These are phyloP conservation scores for Muntiacus muntjak DNA, from an alignment of 2,113 vertebrate species.

Conservation along the genomic window DNA sequence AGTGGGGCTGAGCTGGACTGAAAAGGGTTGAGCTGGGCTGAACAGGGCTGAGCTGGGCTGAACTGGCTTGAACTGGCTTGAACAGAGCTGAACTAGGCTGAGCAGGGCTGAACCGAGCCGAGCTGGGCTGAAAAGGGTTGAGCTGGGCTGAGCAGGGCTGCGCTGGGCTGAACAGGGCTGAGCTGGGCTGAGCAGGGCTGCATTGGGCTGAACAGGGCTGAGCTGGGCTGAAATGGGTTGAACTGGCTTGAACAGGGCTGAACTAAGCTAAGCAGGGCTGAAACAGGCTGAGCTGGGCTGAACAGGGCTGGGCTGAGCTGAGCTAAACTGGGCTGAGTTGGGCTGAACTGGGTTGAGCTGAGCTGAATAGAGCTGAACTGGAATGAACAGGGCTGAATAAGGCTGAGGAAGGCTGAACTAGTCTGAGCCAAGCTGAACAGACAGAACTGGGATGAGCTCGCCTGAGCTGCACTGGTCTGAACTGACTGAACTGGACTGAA, in stretches of 20 bases:
- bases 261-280: accelerated
- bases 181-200: background rate
- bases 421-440: background rate
- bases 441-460: background rate
- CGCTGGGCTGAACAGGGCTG: accelerated
- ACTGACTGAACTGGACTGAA: background rate
- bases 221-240: accelerated
- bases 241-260: background rate
- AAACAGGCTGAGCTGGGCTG: background rate
- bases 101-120: too few relatives aligned
- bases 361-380: background rate
- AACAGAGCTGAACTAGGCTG: background rate
- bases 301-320: background rate
- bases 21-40: background rate
- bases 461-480: accelerated
- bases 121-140: accelerated
- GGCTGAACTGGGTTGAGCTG: background rate
- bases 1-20: background rate
- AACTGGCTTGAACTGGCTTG: background rate
- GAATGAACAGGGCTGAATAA: background rate
- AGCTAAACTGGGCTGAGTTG: background rate
- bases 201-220: background rate
- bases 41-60: background rate
- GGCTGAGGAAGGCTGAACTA: background rate
- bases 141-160: accelerated